Evolutionary conservation across 2,888 invertebrate species (phyloP).

Genomic region (Oeneis ivallda): DNA sequence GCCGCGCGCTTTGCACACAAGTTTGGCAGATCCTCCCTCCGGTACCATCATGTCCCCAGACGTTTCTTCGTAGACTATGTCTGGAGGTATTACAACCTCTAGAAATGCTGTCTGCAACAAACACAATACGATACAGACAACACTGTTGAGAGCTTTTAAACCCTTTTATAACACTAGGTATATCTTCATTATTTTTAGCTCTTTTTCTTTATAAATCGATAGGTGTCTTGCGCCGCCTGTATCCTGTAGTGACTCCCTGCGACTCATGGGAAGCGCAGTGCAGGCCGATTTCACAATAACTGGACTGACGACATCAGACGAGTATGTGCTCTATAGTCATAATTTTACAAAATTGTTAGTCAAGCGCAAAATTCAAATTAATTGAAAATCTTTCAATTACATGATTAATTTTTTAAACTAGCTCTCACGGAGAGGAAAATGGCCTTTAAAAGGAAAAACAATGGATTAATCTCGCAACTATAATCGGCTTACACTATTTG

Average conservation of each 20-base stretch:
- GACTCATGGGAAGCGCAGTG: too few species aligned
- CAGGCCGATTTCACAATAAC: too few species aligned
- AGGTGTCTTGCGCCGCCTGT: too few species aligned
- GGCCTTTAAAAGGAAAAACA: background rate
- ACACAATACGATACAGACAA: background rate
- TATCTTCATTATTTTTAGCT: too few species aligned
- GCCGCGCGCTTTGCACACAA: conserved; percentile 92
- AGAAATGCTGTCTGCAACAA: conserved; percentile 88
- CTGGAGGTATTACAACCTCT: conserved; percentile 95
- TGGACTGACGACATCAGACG: too few species aligned
- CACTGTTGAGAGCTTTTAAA: background rate
- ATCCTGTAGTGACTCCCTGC: too few species aligned
- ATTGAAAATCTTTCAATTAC: background rate
- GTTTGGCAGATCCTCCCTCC: conserved; percentile 94
- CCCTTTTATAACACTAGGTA: too few species aligned
- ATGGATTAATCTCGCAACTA: conserved; percentile 7
- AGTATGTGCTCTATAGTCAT: background rate
- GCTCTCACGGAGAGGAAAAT: background rate
- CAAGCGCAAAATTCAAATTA: background rate
- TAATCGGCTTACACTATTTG: conserved; percentile 8
- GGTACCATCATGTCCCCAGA: conserved; percentile 97
- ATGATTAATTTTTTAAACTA: background rate
- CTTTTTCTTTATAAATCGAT: too few species aligned
- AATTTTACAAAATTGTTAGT: background rate
- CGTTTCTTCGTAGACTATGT: conserved; percentile 93